Percentiles rank a stretch among this genome's conserved stretches.
Evolutionary conservation across 2,888 invertebrate genomes (phyloP).

Genomic region (Acanthoscelides obtectus): DNA sequence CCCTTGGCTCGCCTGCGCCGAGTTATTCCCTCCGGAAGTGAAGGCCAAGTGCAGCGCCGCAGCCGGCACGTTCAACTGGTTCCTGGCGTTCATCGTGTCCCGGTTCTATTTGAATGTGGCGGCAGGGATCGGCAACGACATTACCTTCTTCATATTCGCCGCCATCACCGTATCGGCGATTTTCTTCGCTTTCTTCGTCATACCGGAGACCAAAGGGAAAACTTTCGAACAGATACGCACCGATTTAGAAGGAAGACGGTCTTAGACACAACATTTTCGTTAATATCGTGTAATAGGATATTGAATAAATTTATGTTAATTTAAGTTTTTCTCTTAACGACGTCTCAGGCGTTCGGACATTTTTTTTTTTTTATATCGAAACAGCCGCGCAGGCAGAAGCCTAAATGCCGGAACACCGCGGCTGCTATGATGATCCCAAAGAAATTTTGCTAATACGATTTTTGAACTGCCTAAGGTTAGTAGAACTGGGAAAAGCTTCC

Average conservation of each 20-base stretch:
- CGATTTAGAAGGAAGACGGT: slow-evolving; percentile 3
- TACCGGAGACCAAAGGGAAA: slow-evolving; percentile 43
- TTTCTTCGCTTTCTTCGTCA: slow-evolving; percentile 51
- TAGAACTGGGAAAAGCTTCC: too few species aligned
- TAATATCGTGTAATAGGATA: too few species aligned
- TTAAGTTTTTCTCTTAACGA: too few species aligned
- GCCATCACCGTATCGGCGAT: slow-evolving; percentile 61
- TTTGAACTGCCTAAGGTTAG: too few species aligned
- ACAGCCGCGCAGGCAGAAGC: too few species aligned
- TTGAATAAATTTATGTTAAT: too few species aligned
- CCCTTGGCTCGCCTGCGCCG: slow-evolving; percentile 82
- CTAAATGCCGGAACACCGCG: too few species aligned
- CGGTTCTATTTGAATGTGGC: slow-evolving; percentile 63
- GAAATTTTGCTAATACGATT: too few species aligned
- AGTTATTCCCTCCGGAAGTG: slow-evolving; percentile 75
- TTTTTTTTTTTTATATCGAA: too few species aligned
- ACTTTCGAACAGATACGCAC: slow-evolving; percentile 34
- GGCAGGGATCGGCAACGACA: slow-evolving; percentile 53
- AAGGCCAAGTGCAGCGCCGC: slow-evolving; percentile 73
- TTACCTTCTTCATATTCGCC: slow-evolving; percentile 73
- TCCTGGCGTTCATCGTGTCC: slow-evolving; percentile 75
- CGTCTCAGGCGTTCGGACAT: too few species aligned
- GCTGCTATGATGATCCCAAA: too few species aligned
- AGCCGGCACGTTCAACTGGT: slow-evolving; percentile 81
- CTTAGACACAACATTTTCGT: too few species aligned